phyloP scores from a whole-genome alignment of 2,888 invertebrate genomes.

The Cheilosia urbana region DNA sequence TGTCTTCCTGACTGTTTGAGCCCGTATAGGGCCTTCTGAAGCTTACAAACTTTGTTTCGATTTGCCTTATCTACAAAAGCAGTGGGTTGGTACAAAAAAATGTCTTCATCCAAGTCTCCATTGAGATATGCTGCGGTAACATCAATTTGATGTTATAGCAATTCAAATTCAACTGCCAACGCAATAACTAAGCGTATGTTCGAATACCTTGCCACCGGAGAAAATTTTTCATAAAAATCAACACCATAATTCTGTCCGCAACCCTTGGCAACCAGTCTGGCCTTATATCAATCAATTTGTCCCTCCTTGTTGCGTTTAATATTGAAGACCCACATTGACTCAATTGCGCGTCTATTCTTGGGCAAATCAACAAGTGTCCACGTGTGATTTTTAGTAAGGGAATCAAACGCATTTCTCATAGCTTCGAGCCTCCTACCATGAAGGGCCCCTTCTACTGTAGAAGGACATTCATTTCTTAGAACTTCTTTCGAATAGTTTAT shows the following conservation, averaged over 20 bases:
- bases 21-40: slow-evolving; percentile 24
- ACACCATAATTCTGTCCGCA: slow-evolving; percentile 21
- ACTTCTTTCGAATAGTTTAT: too few species aligned
- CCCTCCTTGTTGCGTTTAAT: slow-evolving; percentile 25
- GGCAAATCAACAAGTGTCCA: slow-evolving; percentile 29
- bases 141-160: too few species aligned
- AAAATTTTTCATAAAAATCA: too few species aligned
- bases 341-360: slow-evolving; percentile 6
- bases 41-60: slow-evolving; percentile 30
- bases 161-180: too few species aligned
- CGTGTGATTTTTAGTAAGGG: slow-evolving; percentile 7
- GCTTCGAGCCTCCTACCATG: not conserved
- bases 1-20: slow-evolving; percentile 32
- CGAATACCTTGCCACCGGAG: too few species aligned
- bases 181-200: too few species aligned
- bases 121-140: too few species aligned
- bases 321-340: slow-evolving; percentile 34
- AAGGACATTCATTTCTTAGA: not conserved
- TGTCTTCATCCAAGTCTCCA: slow-evolving; percentile 12
- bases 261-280: slow-evolving; percentile 28
- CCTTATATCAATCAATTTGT: slow-evolving; percentile 12
- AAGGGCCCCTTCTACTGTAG: slow-evolving; percentile 3
- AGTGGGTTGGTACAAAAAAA: slow-evolving; percentile 2
- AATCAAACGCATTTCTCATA: not conserved
- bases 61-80: not conserved